Percentiles rank a stretch among this genome's conserved stretches.
Evolutionary conservation across 2,888 invertebrate genomes (phyloP).

Genomic region (Pelosia muscerda): DNA sequence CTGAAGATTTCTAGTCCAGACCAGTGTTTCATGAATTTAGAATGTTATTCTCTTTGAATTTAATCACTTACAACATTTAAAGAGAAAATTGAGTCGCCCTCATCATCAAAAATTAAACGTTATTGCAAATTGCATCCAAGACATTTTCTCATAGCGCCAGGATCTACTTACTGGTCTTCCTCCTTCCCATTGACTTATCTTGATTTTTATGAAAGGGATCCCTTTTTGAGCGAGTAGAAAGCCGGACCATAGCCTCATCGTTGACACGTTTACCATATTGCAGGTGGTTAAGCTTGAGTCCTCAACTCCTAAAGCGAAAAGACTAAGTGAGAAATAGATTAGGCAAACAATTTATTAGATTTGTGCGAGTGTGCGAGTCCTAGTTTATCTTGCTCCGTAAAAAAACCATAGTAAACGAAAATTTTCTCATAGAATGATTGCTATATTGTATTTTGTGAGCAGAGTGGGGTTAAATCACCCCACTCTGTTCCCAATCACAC

Average conservation of each 20-base stretch:
- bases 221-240: too few relatives aligned
- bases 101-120: background rate
- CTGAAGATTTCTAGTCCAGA: conserved; percentile 25
- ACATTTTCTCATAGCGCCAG: background rate
- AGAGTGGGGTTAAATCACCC: background rate
- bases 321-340: too few relatives aligned
- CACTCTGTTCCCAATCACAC: background rate
- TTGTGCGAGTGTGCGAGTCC: too few relatives aligned
- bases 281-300: too few relatives aligned
- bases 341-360: too few relatives aligned
- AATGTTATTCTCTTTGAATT: background rate
- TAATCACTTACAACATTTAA: background rate
- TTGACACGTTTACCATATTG: too few relatives aligned
- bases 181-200: background rate
- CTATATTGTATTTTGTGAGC: background rate
- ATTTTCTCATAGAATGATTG: background rate
- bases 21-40: background rate
- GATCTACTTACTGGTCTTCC: too few relatives aligned
- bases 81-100: too few relatives aligned
- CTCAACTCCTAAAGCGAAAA: too few relatives aligned
- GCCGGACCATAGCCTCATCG: too few relatives aligned
- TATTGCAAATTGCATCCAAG: background rate
- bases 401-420: background rate
- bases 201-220: too few relatives aligned
- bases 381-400: too few relatives aligned